Evolutionary conservation across 2,113 vertebrate genomes (phyloP), one percentile per base, ranked within the genome.

Genomic region (Cavia porcellus): DNA sequence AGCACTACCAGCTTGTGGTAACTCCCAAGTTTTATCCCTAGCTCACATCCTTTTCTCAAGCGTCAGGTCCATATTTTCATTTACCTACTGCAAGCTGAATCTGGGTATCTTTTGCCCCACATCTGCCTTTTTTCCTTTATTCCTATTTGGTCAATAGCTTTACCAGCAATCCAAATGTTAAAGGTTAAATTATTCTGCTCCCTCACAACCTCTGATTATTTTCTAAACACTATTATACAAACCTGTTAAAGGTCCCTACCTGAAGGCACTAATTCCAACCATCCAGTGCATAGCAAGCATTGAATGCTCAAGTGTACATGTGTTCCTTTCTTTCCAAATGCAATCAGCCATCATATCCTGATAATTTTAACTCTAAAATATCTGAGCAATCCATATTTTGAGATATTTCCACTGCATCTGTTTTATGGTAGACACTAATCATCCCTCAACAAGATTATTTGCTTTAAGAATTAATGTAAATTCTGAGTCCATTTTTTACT

Each of bases 361-460:
- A 83, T 42, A 47, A 79, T 77, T 79, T 86, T 84, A 94, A 70
- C 47, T 84, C 50, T 77, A n/a, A 80, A 94, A 74, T 64, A 81
- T 19, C 57, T 88, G 32, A 14, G 0, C 5, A 74, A 47, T 55
- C 20, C 3, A 62, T 47, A 30, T 86, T 12, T 30, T 42, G 79
- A 85, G 42, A 64, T 22, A 84, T 38, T 92, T 38, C 14, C 55
- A 86, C 28, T 74, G 42, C 15, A 68, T 24, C 20, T n/a, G 28
- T 55, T 66, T 83, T 84, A 94, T 66, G 90, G 77, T 28, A 84
- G 14, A 70, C 45, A 10, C 19, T 28, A 72, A 64, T 52, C 62
- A 88, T 50, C 6, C 10, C 25, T 91, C 77, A 90, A 2, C 35
- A 85, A 88, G 61, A 92, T 50, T 28, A 86, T 87, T 52, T 92